Conservation (phyloP, 2,888 invertebrate species). For the Darwinula stevensoni region DNA sequence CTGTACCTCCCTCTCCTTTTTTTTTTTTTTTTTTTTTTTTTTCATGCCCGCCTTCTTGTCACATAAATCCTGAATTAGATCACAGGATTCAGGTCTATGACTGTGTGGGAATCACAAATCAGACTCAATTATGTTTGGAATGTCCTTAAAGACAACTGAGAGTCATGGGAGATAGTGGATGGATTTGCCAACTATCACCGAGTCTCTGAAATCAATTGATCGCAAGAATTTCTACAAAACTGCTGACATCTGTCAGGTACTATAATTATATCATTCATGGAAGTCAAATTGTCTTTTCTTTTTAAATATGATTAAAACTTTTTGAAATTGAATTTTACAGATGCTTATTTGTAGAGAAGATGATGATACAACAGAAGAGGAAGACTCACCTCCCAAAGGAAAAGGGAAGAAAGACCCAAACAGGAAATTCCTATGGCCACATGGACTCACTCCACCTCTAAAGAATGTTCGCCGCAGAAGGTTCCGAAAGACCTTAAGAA, state of each 20-base stretch:
- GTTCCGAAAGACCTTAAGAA: constrained; percentile 77
- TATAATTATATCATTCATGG: constrained; percentile 7
- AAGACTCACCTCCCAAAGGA: constrained; percentile 7
- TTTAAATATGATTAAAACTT: constrained; percentile 7
- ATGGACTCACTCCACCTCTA: constrained; percentile 80
- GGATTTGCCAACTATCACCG: constrained; percentile 68
- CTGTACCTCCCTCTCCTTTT: no score
- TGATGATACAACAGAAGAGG: constrained; percentile 30
- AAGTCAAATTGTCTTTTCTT: constrained; percentile 3
- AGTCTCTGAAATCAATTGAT: constrained; percentile 83
- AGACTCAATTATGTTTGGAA: no score
- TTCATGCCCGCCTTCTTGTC: no score
- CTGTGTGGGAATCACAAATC: no score
- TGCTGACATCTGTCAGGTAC: constrained; percentile 74
- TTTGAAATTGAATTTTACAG: constrained; percentile 14
- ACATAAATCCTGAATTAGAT: no score
- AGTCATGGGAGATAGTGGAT: no score
- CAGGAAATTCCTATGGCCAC: constrained; percentile 75
- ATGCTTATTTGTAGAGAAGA: constrained; percentile 61
- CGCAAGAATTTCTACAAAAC: constrained; percentile 91
- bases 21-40: no score
- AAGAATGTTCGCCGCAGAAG: constrained; percentile 78
- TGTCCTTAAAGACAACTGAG: no score
- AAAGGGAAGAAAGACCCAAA: constrained; percentile 51
- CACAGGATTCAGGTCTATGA: no score